Evolutionary conservation across 1,140 invertebrate species (phyloP).

Genomic region (Scylla paramamosain): DNA sequence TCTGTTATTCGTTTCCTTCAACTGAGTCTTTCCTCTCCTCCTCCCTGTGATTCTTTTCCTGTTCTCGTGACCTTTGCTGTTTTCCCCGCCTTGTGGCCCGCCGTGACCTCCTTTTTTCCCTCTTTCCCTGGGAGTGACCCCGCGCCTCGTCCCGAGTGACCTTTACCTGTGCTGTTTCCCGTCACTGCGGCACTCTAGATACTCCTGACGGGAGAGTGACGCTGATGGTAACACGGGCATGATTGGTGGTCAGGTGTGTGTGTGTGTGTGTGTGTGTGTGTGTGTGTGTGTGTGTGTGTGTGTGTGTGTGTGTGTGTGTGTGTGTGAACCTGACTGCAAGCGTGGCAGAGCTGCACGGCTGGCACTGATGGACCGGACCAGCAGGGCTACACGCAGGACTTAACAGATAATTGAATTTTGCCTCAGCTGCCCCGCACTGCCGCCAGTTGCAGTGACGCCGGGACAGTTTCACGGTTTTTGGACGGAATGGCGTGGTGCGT

Average conservation of each 20-base stretch:
- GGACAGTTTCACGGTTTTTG: no score
- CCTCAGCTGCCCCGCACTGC: no score
- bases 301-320: no score
- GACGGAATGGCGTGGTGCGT: no score
- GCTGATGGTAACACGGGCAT: no score
- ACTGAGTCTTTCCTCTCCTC: not conserved
- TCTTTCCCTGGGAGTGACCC: not conserved
- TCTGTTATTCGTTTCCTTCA: not conserved
- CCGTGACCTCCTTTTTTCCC: not conserved
- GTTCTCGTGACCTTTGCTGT: not conserved
- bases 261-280: slow-evolving; percentile 15
- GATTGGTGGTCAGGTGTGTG: no score
- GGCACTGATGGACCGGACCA: no score
- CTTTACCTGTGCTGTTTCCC: not conserved
- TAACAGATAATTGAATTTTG: no score
- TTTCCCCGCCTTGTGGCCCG: not conserved
- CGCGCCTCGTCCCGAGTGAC: not conserved
- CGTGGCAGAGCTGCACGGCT: no score
- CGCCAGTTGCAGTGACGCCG: no score
- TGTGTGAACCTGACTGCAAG: no score
- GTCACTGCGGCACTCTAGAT: not conserved
- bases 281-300: slow-evolving; percentile 10
- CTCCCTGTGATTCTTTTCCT: not conserved
- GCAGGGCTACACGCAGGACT: no score
- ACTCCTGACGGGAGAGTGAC: not conserved